These are phyloP conservation scores for Mimachlamys varia DNA, from an alignment of 2,888 invertebrate species.

Conservation along the genomic window DNA sequence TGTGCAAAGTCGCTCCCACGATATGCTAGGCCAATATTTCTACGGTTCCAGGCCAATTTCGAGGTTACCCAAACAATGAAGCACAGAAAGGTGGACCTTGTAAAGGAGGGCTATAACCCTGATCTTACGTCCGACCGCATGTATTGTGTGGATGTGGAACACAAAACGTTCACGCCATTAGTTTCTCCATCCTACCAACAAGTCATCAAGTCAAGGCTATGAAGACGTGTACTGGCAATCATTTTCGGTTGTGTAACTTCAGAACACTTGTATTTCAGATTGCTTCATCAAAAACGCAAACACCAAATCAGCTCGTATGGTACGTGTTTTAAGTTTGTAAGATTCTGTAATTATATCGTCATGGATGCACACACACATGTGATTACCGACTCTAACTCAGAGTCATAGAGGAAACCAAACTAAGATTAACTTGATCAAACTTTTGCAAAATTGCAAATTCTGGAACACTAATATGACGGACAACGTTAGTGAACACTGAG, in stretches of 20 bases:
- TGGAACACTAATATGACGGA: too few relatives aligned
- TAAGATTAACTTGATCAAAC: too few relatives aligned
- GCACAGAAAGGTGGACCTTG: slow-evolving; percentile 65
- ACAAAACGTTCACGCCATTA: slow-evolving; percentile 57
- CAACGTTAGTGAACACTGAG: too few relatives aligned
- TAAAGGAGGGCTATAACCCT: slow-evolving; percentile 68
- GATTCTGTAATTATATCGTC: too few relatives aligned
- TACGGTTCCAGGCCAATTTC: slow-evolving; percentile 64
- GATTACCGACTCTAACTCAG: too few relatives aligned
- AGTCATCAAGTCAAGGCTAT: slow-evolving; percentile 37
- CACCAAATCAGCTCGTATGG: too few relatives aligned
- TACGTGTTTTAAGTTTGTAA: too few relatives aligned
- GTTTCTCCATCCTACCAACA: slow-evolving; percentile 20
- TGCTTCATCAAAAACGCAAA: too few relatives aligned
- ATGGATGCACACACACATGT: too few relatives aligned
- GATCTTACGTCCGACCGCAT: slow-evolving; percentile 57
- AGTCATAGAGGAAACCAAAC: too few relatives aligned
- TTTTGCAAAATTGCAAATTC: too few relatives aligned
- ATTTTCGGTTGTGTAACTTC: neutral
- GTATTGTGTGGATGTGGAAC: slow-evolving; percentile 59
- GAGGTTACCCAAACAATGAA: slow-evolving; percentile 71
- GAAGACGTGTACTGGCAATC: neutral
- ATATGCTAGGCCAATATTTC: slow-evolving; percentile 72
- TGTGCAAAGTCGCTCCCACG: slow-evolving; percentile 63
- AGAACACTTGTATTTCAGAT: too few relatives aligned